phyloP scores from a whole-genome alignment of 2,888 invertebrate genomes.

The Leptinotarsa peninsularis region DNA sequence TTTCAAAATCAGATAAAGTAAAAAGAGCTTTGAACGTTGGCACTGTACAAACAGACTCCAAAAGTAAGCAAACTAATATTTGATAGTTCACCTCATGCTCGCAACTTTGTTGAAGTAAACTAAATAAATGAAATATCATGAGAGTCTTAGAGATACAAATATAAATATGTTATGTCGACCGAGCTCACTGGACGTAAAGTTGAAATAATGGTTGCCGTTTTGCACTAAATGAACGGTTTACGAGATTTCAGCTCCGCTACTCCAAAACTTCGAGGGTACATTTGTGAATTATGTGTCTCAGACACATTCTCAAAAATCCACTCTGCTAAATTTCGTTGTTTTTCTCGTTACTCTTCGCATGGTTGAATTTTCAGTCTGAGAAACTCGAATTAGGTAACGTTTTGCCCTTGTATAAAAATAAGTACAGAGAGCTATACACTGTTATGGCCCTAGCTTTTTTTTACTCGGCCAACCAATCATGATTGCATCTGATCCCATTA shows the following conservation, averaged over 20 bases:
- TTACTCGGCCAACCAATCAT: too few species aligned
- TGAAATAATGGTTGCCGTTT: constrained; percentile 23
- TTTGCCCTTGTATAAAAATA: too few species aligned
- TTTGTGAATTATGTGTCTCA: constrained; percentile 14
- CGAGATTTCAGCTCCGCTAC: constrained; percentile 34
- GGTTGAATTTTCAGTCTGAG: neutral
- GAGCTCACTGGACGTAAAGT: constrained; percentile 19
- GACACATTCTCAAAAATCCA: constrained; percentile 12
- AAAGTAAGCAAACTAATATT: constrained; percentile 14
- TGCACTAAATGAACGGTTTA: constrained; percentile 14
- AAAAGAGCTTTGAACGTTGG: neutral
- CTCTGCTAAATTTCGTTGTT: neutral
- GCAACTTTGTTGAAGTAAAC: neutral
- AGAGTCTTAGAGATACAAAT: constrained; percentile 17
- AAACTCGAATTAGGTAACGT: too few species aligned
- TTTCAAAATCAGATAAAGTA: neutral
- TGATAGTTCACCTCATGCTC: neutral
- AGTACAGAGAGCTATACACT: too few species aligned
- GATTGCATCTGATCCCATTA: too few species aligned
- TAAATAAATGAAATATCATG: constrained; percentile 20
- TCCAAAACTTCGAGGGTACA: constrained; percentile 16
- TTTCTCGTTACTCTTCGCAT: neutral
- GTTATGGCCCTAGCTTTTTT: too few species aligned
- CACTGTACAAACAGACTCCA: constrained; percentile 9
- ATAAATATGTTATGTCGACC: constrained; percentile 26